Evolutionary conservation across 1,140 invertebrate species (phyloP).

Genomic region (Diabrotica virgifera): DNA sequence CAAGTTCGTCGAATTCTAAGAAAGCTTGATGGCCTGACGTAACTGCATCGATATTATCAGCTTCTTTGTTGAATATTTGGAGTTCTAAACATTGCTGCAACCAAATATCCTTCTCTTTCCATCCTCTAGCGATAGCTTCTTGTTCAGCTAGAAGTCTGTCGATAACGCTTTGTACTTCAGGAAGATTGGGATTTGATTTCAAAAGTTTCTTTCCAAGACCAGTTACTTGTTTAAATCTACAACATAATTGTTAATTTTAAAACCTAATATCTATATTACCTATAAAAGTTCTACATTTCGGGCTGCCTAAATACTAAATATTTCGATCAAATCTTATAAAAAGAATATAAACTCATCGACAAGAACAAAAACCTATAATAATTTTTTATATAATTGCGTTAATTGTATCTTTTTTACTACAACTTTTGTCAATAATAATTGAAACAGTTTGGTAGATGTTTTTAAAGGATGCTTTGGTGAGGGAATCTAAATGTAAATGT

Average conservation of each 20-base stretch:
- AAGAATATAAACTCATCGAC: too few relatives aligned
- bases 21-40: constrained; percentile 92
- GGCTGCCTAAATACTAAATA: too few relatives aligned
- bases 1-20: constrained; percentile 83
- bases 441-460: too few relatives aligned
- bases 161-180: constrained; percentile 71
- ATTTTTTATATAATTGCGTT: too few relatives aligned
- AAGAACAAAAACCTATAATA: too few relatives aligned
- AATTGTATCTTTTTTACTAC: too few relatives aligned
- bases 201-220: constrained; percentile 73
- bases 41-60: constrained; percentile 94
- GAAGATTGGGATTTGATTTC: constrained; percentile 64
- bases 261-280: constrained; percentile 48
- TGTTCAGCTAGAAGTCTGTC: constrained; percentile 73
- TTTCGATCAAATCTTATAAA: too few relatives aligned
- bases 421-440: too few relatives aligned
- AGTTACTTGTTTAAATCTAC: constrained; percentile 73
- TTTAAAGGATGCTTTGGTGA: too few relatives aligned
- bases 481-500: too few relatives aligned
- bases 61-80: constrained; percentile 92
- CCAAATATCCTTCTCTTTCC: constrained; percentile 80
- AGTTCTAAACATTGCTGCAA: constrained; percentile 82
- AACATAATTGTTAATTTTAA: constrained; percentile 33
- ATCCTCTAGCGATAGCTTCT: constrained; percentile 70
- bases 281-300: background rate